Evolutionary conservation across 2,797 vertebrate species (phyloP), one percentile per base, ranked within the genome.

Genomic region (Hippopotamyrus pictus): DNA sequence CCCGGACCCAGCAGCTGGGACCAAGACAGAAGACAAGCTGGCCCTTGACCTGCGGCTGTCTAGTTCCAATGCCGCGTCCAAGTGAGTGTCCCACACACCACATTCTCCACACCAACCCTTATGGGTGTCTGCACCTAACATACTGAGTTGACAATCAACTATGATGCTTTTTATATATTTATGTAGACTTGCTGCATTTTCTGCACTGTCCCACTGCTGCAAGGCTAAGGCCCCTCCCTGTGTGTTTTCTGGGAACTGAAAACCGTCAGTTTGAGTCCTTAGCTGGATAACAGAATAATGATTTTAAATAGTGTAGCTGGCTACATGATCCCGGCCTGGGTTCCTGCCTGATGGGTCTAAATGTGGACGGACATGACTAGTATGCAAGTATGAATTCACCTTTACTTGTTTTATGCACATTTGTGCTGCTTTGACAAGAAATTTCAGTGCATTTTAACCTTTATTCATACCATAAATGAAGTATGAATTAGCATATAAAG

Each of bases 21-120:
- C 92, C 69, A 97, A 95, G 90, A 91, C 96, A 95, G 97, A 96
- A 95, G 97, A 96, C 94, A 96, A 97, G 92, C 93, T 99, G 93
- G 96, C 97, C 50, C 94, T 97, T 87, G 98, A 99, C 93, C 96
- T 98, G 76, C 94, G 97, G 51, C 96, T 99, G 90, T 98, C 97
- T 90, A 98, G 97, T 95, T 96, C 97, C 89, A 96, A 98, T 17
- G 97, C 98, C 90, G 98, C 98, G n/a, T 99, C 98, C 85, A 98
- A 99, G 98, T 99, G 94, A 90, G 97, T 93, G 8, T 19, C 14
- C 83, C 19, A 25, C 11, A 51, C 12, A 0, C 73, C 54, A 33
- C 46, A 14, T 69, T 88, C 62, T 54, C 12, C 29, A 19, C 6
- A n/a, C 53, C 37, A 46, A 37, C 37, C 54, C 57, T 41, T 44